Base-by-base conservation (phyloP, 2,888 invertebrate species). In the Drosophila picticornis region DNA sequence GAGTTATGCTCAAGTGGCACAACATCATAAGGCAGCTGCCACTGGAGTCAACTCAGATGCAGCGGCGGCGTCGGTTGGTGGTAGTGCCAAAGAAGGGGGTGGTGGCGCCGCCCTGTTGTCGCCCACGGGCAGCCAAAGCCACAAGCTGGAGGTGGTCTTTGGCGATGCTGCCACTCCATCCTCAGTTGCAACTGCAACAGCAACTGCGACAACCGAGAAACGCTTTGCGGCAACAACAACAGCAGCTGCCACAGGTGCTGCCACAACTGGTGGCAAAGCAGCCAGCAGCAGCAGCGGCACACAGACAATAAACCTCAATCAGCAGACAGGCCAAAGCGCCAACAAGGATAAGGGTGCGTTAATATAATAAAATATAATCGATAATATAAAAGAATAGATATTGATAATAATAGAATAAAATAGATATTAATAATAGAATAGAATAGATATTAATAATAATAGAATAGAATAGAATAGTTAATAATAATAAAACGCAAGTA, bases 1-100 rank as follows among this genome's bases (percentile, higher is more conserved):
- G 91, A 95, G 95, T 91, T 95, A 95, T 92, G 95, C 95, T 73
- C 95, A 95, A 93, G 95, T 95, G 72, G 95, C 95, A 46, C 95
- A 95, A 90, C 95, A 95, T 91, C 94, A 95, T 83, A 95, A 95
- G 85, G 94, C 46, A 25, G 25, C 95, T 77, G 92, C 93, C 64
- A 66, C 83, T 19, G 91, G 80, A n/a, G 63, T 56, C 65, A 90
- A 83, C 9, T 46, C 22, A 16, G 46, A 46, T 4, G 9, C 25
- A 46, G 16, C 25, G 4, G 46, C 25, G 25, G 16, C 46, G 25
- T 16, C 22, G 9, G 46, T 5, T 25, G 16, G 25, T 16, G 5
- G 34, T 34, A 13, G 13, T 16, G 34, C 22, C 16, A 46, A 46
- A 46, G 46, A 46, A 25, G 46, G 46, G 25, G 46, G 9, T 16